Percentiles rank a stretch among this genome's conserved stretches.
Conservation (phyloP, 2,797 vertebrate genomes). For the Macrochelys suwanniensis region DNA sequence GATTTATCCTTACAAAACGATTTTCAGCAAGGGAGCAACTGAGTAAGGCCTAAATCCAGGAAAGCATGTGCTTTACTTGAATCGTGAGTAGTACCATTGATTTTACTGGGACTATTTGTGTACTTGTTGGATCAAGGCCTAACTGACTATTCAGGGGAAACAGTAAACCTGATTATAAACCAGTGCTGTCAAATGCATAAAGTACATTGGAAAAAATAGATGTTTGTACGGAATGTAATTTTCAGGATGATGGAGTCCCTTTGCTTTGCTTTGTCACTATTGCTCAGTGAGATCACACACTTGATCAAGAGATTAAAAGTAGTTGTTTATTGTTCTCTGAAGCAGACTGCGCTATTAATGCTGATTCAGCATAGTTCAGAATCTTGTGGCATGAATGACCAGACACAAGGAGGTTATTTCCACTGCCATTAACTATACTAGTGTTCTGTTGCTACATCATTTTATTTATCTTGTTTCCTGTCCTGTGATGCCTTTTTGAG, state of each 20-base stretch:
- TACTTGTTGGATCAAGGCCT: background rate
- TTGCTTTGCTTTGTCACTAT: background rate
- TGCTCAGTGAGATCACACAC: background rate
- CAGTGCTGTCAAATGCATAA: background rate
- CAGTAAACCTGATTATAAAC: background rate
- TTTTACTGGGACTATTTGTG: background rate
- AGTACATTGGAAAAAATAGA: background rate
- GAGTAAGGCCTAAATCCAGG: background rate
- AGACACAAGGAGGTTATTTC: background rate
- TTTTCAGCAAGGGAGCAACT: background rate
- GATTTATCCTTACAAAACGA: background rate
- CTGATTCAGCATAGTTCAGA: background rate
- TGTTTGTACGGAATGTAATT: background rate
- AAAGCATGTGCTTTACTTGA: background rate
- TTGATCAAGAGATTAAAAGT: background rate
- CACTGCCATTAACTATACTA: background rate
- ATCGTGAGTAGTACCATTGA: background rate
- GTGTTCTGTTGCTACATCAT: background rate
- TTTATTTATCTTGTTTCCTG: background rate
- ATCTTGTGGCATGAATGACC: rapidly evolving
- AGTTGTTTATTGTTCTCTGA: background rate
- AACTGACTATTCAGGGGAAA: background rate
- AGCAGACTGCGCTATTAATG: background rate
- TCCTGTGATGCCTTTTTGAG: background rate
- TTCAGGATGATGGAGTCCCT: background rate